Conservation (phyloP, 2,888 invertebrate species). For the Caenorhabditis sulstoni region DNA sequence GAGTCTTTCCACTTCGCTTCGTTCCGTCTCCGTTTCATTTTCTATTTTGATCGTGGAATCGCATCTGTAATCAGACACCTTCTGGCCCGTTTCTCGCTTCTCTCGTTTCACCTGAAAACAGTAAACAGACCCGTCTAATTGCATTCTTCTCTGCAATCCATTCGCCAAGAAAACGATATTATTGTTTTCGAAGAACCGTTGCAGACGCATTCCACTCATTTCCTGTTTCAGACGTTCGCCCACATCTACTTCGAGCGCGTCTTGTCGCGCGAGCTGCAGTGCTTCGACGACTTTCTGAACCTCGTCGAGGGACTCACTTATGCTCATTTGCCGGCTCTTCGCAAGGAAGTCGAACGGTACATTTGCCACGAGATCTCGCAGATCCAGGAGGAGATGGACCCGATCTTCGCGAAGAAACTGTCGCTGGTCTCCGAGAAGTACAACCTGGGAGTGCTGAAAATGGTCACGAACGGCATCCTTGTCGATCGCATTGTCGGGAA, state of each 20-base stretch:
- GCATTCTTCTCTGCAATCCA: slow-evolving; percentile 2
- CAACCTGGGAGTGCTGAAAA: slow-evolving; percentile 74
- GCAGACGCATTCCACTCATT: not conserved
- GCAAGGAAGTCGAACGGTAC: slow-evolving; percentile 76
- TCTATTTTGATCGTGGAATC: slow-evolving; percentile 24
- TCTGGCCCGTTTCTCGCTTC: not conserved
- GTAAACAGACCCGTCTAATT: slow-evolving; percentile 11
- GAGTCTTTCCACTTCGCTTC: not conserved
- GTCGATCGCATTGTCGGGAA: slow-evolving; percentile 68
- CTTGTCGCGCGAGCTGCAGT: slow-evolving; percentile 71
- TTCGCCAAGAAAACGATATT: slow-evolving; percentile 3
- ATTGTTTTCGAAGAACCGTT: not conserved
- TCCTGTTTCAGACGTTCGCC: slow-evolving; percentile 73
- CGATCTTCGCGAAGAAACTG: slow-evolving; percentile 75
- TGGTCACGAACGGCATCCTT: slow-evolving; percentile 72
- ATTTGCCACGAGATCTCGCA: slow-evolving; percentile 71
- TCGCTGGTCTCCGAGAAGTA: slow-evolving; percentile 76
- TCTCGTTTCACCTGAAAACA: slow-evolving; percentile 43
- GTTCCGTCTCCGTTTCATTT: not conserved
- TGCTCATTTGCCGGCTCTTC: slow-evolving; percentile 75
- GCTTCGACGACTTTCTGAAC: slow-evolving; percentile 76
- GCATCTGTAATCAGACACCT: slow-evolving; percentile 27
- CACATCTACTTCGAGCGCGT: slow-evolving; percentile 78
- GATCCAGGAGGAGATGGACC: slow-evolving; percentile 72
- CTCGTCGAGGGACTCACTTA: slow-evolving; percentile 74